These are phyloP conservation scores for Silurus aristotelis DNA, from an alignment of 2,797 vertebrate genomes.

Conservation along the genomic window DNA sequence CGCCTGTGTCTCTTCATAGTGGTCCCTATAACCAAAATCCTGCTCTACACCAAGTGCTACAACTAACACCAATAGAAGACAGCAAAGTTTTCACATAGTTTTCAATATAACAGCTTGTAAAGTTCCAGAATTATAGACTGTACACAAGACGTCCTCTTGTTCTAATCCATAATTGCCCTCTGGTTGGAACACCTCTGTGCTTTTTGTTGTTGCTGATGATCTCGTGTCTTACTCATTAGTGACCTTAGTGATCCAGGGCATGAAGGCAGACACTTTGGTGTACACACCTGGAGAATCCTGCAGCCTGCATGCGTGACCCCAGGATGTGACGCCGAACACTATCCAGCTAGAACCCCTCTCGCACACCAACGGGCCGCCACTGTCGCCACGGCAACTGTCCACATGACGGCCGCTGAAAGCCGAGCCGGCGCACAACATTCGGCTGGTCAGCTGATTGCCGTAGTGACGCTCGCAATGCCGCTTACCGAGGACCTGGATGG, in stretches of 20 bases:
- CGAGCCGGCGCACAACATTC: slow-evolving; percentile 95
- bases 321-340: slow-evolving; percentile 95
- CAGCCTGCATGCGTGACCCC: slow-evolving; percentile 91
- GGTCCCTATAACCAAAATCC: slow-evolving; percentile 53
- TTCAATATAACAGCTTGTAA: neutral
- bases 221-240: slow-evolving; percentile 67
- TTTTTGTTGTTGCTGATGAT: neutral
- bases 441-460: slow-evolving; percentile 84
- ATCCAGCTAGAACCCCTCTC: slow-evolving; percentile 87
- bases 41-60: slow-evolving; percentile 45
- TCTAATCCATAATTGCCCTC: neutral
- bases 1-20: neutral
- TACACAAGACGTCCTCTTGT: neutral
- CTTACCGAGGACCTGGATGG: slow-evolving; percentile 85
- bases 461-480: slow-evolving; percentile 86
- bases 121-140: neutral
- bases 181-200: neutral
- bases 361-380: slow-evolving; percentile 92
- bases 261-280: slow-evolving; percentile 91
- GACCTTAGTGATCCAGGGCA: slow-evolving; percentile 89
- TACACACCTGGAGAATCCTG: slow-evolving; percentile 94
- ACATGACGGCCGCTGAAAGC: slow-evolving; percentile 76
- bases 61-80: neutral
- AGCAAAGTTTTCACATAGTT: neutral
- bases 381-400: slow-evolving; percentile 97